These are phyloP conservation scores for Heteromyza rotundicornis DNA, from an alignment of 2,888 invertebrate genomes.

Conservation along the genomic window DNA sequence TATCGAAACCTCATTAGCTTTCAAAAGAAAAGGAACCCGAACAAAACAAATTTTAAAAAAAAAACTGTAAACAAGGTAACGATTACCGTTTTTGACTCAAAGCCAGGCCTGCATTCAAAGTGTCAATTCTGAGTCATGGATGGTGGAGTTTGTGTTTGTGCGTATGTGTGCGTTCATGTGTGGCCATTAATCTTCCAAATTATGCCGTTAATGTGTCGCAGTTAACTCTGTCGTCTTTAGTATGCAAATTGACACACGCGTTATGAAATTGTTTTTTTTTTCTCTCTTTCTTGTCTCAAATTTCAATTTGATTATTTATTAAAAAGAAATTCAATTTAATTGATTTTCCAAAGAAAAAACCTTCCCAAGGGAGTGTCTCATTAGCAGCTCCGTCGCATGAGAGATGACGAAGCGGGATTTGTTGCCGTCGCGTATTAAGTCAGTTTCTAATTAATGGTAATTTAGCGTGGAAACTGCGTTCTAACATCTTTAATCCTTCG, in stretches of 20 bases:
- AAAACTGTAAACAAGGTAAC: too few species aligned
- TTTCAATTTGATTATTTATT: too few species aligned
- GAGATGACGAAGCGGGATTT: background rate
- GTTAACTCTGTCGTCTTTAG: constrained; percentile 27
- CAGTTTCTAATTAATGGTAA: constrained; percentile 8
- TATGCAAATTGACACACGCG: constrained; percentile 35
- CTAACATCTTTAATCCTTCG: background rate
- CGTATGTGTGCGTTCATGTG: constrained; percentile 10
- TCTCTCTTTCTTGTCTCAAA: background rate
- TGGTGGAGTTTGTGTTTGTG: constrained; percentile 11
- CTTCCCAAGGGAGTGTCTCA: constrained; percentile 5
- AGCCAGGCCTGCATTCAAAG: too few species aligned
- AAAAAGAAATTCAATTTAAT: too few species aligned
- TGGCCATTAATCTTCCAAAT: constrained; percentile 21
- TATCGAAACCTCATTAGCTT: too few species aligned
- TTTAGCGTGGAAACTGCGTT: constrained; percentile 10
- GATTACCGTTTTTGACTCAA: too few species aligned
- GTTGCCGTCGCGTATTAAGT: background rate
- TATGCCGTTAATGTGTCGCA: constrained; percentile 34
- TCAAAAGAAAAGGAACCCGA: too few species aligned
- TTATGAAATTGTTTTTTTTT: constrained; percentile 5
- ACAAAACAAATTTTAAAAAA: too few species aligned
- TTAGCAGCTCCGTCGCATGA: constrained; percentile 6
- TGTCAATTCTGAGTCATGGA: background rate
- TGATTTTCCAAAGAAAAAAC: too few species aligned